Evolutionary conservation across 2,888 invertebrate genomes (phyloP).

Genomic region (Lasioglossum malachurum): DNA sequence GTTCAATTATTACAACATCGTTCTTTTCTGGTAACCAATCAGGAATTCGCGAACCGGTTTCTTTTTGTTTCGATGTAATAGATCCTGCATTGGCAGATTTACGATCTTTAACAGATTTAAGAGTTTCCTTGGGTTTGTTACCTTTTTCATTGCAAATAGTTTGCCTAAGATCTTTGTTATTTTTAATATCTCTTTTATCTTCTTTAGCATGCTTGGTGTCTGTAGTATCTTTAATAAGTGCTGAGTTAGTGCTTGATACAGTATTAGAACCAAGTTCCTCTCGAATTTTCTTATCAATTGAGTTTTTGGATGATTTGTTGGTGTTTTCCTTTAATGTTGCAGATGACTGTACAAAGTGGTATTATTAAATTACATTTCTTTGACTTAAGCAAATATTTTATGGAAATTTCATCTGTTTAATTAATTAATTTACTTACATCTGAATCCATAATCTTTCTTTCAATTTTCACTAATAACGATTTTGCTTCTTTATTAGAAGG

Average conservation of each 20-base stretch:
- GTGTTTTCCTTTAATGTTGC: slow-evolving; percentile 22
- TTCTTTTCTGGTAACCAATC: slow-evolving; percentile 84
- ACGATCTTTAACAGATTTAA: slow-evolving; percentile 17
- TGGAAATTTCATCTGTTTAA: background rate
- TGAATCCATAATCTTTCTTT: slow-evolving; percentile 86
- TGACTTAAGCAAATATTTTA: background rate
- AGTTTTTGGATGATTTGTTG: background rate
- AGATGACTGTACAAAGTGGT: slow-evolving; percentile 33
- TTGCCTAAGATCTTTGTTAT: slow-evolving; percentile 30
- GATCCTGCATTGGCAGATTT: slow-evolving; percentile 9
- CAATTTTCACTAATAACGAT: slow-evolving; percentile 87
- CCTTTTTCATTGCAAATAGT: background rate
- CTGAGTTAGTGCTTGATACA: slow-evolving; percentile 19
- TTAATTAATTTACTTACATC: slow-evolving; percentile 81
- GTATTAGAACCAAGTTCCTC: slow-evolving; percentile 61
- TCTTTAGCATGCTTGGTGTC: slow-evolving; percentile 21
- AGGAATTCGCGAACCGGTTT: slow-evolving; percentile 80
- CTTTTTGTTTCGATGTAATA: slow-evolving; percentile 3
- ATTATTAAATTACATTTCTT: slow-evolving; percentile 16
- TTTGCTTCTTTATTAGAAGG: slow-evolving; percentile 91
- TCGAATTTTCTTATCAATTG: slow-evolving; percentile 67
- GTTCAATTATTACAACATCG: slow-evolving; percentile 83
- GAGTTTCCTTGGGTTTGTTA: background rate
- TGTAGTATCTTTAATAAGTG: slow-evolving; percentile 34
- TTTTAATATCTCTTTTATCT: slow-evolving; percentile 32